Evolutionary conservation across 2,888 invertebrate species (phyloP).

Genomic region (Heliconius sara): DNA sequence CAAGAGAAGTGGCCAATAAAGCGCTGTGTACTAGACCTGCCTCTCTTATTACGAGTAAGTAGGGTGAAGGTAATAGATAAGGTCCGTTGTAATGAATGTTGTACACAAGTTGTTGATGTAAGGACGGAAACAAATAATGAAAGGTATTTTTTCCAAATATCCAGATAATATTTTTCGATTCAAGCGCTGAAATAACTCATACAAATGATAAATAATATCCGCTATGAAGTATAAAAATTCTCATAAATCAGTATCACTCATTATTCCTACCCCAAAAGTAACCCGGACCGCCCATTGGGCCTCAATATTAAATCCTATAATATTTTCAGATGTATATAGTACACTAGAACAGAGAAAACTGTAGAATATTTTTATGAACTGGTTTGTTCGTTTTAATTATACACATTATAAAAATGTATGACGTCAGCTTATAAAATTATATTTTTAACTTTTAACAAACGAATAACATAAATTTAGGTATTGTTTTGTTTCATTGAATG

Average conservation of each 20-base stretch:
- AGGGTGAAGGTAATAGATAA: conserved; percentile 3
- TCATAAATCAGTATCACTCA: conserved; percentile 39
- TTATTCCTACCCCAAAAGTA: conserved; percentile 29
- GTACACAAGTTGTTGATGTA: conserved; percentile 1
- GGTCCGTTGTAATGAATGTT: neutral
- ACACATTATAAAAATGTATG: no score
- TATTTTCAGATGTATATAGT: neutral
- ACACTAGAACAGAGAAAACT: neutral
- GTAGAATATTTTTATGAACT: neutral
- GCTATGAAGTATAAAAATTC: conserved; percentile 26
- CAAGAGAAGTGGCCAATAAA: neutral
- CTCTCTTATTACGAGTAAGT: conserved; percentile 2
- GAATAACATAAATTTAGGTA: neutral
- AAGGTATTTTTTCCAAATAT: neutral
- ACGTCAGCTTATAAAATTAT: no score
- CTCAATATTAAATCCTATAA: conserved; percentile 29
- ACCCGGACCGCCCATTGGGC: conserved; percentile 24
- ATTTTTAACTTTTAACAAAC: no score
- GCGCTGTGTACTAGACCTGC: conserved; percentile 7
- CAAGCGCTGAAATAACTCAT: neutral
- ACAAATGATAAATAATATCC: conserved; percentile 27
- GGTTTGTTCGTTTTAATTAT: neutral
- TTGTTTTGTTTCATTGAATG: neutral
- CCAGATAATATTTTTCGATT: neutral
- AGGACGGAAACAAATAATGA: neutral